Evolutionary conservation across 2,888 invertebrate species (phyloP).

Genomic region (Hypselothyrea guttata): DNA sequence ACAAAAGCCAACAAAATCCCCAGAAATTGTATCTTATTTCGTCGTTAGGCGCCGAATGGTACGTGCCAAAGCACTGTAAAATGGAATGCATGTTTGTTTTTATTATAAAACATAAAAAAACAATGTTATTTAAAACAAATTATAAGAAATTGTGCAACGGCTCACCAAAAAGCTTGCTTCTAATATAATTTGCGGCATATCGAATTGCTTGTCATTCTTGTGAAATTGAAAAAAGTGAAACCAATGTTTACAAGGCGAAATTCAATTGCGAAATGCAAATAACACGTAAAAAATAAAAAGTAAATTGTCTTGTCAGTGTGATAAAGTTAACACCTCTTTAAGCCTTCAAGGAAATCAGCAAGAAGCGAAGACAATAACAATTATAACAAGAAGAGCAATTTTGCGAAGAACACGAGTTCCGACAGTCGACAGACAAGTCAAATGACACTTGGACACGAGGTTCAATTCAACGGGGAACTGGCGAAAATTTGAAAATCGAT

Average conservation of each 20-base stretch:
- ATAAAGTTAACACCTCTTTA: constrained; percentile 77
- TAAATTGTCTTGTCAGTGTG: constrained; percentile 33
- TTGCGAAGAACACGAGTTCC: constrained; percentile 62
- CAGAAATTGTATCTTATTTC: constrained; percentile 23
- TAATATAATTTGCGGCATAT: constrained; percentile 38
- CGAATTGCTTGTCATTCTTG: constrained; percentile 61
- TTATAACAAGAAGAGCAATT: constrained; percentile 35
- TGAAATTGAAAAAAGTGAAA: constrained; percentile 51
- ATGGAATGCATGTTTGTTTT: constrained; percentile 34
- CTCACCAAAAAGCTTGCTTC: constrained; percentile 22
- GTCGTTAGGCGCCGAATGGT: constrained; percentile 27
- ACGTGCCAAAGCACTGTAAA: constrained; percentile 53
- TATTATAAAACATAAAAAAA: constrained; percentile 20
- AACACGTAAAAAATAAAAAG: constrained; percentile 1
- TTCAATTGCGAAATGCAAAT: constrained; percentile 32
- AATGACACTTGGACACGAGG: constrained; percentile 68
- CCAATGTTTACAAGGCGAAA: constrained; percentile 62
- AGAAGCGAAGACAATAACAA: constrained; percentile 12
- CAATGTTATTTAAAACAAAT: constrained; percentile 51
- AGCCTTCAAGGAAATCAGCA: constrained; percentile 61
- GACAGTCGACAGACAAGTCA: constrained; percentile 42
- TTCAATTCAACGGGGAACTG: constrained; percentile 47
- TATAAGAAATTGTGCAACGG: constrained; percentile 48
- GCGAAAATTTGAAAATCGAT: constrained; percentile 70
- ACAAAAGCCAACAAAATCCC: no score